Base-by-base conservation (phyloP, 2,888 invertebrate genomes). In the Amblyjoppa proteus region DNA sequence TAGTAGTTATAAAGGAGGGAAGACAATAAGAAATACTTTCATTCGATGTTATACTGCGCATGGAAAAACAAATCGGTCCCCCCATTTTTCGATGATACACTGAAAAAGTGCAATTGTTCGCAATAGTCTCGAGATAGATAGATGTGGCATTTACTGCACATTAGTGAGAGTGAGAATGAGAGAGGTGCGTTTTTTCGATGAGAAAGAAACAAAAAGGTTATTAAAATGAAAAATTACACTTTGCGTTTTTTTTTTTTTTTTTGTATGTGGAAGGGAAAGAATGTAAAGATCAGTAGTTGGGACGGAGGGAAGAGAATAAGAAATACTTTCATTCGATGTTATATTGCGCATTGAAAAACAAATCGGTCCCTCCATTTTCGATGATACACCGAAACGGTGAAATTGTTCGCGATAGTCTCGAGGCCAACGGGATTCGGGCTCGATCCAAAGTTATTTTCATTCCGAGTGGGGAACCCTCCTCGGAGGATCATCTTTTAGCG, bases 361-460 rank as follows among this genome's bases (percentile, higher is more conserved):
- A 16, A 31, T 16, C 16, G 13, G 3, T 61, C 13, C 31, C 11
- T 1, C 20, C 58, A 13, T 28, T 31, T 34, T 61, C 31, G 34
- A 61, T 31, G 31, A 61, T 61, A 34, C 13, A 31, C 5, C 11
- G 61, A 61, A 61, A 61, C 28, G 28, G 6, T 13, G 61, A 2
- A 31, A 61, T 61, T 34, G 16, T 61, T 31, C 28, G 61, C 16
- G n/a, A 16, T 53, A 13, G 16, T 61, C 16, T 31, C 31, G 28
- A 34, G 4, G 61, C 16, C 13, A 61, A 38, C 66, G 38, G 38
- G 38, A 41, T 41, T 28, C 45, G 11, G 45, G 45, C 58, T 58
- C 58, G 66, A 68, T 75, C 31, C 11, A 73, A 78, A 69, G 68
- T 84, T 81, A 84, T 84, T 78, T 78, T 84, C 77, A 64, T 84